phyloP scores from a whole-genome alignment of 2,888 invertebrate genomes.

The Byasa hedistus region DNA sequence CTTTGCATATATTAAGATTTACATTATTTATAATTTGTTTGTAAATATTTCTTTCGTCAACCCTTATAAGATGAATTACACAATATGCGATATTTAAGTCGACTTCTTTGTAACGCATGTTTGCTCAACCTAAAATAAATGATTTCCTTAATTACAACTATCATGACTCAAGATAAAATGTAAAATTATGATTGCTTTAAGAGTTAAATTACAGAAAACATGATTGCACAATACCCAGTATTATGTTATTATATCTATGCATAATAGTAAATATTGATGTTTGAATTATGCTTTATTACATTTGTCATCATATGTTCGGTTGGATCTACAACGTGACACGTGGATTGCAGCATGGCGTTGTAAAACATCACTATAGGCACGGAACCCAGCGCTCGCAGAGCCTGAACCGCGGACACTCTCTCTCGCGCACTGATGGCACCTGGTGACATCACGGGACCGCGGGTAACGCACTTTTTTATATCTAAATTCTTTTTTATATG shows the following conservation, averaged over 20 bases:
- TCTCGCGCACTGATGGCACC: constrained; percentile 86
- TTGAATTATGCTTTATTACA: not conserved
- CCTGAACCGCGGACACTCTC: constrained; percentile 85
- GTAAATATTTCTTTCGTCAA: too few species aligned
- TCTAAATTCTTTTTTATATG: too few species aligned
- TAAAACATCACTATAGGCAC: constrained; percentile 82
- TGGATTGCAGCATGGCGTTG: constrained; percentile 81
- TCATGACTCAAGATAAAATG: not conserved
- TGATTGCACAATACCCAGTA: not conserved
- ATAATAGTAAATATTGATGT: not conserved
- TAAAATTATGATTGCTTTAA: not conserved
- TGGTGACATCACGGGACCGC: constrained; percentile 90
- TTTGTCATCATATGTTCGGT: not conserved
- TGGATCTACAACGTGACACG: constrained; percentile 18
- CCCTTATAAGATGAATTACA: not conserved
- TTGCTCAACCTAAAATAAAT: constrained; percentile 6
- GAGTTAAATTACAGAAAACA: not conserved
- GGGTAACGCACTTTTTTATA: constrained; percentile 71
- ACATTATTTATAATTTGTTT: not conserved
- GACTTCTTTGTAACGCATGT: constrained; percentile 12
- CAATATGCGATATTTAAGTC: constrained; percentile 13
- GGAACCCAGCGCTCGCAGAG: constrained; percentile 86
- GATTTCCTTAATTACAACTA: not conserved
- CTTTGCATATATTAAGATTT: too few species aligned
- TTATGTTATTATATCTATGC: too few species aligned